These are phyloP conservation scores for Balaeniceps rex DNA, from an alignment of 2,113 vertebrate species.

Conservation along the genomic window DNA sequence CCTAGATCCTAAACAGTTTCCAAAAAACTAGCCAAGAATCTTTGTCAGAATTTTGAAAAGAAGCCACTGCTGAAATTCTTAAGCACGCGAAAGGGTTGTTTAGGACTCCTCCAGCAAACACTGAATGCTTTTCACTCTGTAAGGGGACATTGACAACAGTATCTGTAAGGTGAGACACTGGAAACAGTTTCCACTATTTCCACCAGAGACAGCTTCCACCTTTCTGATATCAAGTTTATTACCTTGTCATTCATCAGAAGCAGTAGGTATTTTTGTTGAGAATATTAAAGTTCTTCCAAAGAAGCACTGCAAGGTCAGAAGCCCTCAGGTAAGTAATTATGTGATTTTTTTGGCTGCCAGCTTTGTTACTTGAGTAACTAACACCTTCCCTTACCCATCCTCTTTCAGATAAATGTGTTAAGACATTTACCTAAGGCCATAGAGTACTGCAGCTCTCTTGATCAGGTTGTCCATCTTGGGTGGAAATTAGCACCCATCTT, in stretches of 20 bases:
- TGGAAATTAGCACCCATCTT: not conserved
- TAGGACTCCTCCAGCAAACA: not conserved
- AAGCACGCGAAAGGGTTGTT: slow-evolving; percentile 1
- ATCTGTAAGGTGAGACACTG: not conserved
- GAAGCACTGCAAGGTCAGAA: not conserved
- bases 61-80: slow-evolving; percentile 45
- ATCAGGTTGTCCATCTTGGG: not conserved
- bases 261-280: not conserved
- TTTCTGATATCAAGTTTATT: not conserved
- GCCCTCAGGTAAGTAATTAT: not conserved
- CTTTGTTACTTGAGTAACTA: not conserved
- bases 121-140: not conserved
- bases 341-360: not conserved
- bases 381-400: not conserved
- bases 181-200: not conserved
- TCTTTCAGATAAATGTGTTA: not conserved
- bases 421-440: not conserved
- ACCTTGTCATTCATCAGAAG: not conserved
- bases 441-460: not conserved
- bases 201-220: not conserved
- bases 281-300: not conserved
- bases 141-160: not conserved
- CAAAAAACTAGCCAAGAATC: slow-evolving; percentile 21
- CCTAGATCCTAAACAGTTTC: slow-evolving; percentile 20
- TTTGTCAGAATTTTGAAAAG: slow-evolving; percentile 19